Conservation (phyloP, 2,113 vertebrate genomes). For the Chlamydotis undulata region DNA sequence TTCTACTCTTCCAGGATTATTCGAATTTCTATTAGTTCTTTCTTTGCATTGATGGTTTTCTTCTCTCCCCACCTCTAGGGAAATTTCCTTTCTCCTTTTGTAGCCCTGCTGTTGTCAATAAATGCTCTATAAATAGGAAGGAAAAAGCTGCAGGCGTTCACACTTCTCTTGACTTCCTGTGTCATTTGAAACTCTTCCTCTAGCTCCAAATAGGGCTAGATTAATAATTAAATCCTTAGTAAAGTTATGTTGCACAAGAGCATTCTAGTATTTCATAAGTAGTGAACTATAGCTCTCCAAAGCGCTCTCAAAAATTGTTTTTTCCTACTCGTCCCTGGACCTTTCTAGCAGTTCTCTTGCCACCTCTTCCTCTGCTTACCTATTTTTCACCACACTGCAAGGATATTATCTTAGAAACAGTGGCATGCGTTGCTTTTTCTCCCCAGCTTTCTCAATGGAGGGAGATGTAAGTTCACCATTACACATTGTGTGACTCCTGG, state of each 20-base stretch:
- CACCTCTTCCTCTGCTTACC: not conserved
- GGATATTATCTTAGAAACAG: not conserved
- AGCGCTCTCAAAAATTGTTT: not conserved
- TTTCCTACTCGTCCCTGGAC: not conserved
- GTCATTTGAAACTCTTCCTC: not conserved
- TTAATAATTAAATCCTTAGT: slow-evolving; percentile 45
- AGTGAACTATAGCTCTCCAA: not conserved
- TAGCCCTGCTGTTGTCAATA: not conserved
- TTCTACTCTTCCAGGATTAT: not conserved
- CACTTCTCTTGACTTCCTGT: not conserved
- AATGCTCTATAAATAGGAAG: not conserved
- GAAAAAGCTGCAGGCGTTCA: not conserved
- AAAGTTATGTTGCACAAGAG: not conserved
- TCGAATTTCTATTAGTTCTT: not conserved
- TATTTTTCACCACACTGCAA: not conserved
- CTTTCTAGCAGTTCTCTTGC: not conserved
- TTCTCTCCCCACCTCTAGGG: fast-evolving
- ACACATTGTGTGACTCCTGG: not conserved
- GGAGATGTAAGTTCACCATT: fast-evolving
- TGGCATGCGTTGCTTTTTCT: not conserved
- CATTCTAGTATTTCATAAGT: not conserved
- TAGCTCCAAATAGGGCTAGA: not conserved
- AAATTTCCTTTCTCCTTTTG: not conserved
- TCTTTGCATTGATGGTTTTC: not conserved
- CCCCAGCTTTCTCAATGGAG: not conserved